Evolutionary conservation across 2,797 vertebrate species (phyloP).

Genomic region (Leptatherina wallacei): DNA sequence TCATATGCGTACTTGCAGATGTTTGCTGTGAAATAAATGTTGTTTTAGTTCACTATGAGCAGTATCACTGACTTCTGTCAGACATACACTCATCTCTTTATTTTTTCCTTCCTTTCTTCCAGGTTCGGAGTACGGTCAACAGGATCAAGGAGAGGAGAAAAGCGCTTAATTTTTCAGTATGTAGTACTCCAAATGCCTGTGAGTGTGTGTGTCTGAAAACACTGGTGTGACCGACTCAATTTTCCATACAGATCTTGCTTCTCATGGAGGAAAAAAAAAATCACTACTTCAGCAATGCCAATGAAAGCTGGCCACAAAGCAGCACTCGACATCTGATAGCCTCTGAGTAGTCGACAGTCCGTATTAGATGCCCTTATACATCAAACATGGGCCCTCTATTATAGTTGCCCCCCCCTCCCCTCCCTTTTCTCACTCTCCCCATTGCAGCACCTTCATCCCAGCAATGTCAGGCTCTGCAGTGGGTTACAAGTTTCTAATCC

Average conservation of each 20-base stretch:
- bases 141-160: conserved; percentile 87
- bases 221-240: conserved; percentile 20
- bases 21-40: conserved; percentile 37
- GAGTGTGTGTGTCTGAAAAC: conserved; percentile 27
- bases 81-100: conserved; percentile 40
- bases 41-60: conserved; percentile 32
- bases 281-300: conserved; percentile 40
- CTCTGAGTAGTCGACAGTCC: conserved; percentile 62
- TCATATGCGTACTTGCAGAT: conserved; percentile 32
- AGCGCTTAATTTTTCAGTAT: conserved; percentile 86
- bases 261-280: conserved; percentile 24
- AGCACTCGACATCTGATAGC: conserved; percentile 49
- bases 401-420: conserved; percentile 49
- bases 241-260: conserved; percentile 38
- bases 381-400: conserved; percentile 71
- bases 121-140: conserved; percentile 87
- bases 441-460: conserved; percentile 85
- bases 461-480: conserved; percentile 83
- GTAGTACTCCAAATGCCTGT: conserved; percentile 32
- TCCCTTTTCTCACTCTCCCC: conserved; percentile 34
- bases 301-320: conserved; percentile 65
- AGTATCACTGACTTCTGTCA: conserved; percentile 28
- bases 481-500: conserved; percentile 95
- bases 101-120: conserved; percentile 41
- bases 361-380: conserved; percentile 80